These are phyloP conservation scores for Muschampia staudingeri DNA, from an alignment of 2,888 invertebrate species.

Conservation along the genomic window DNA sequence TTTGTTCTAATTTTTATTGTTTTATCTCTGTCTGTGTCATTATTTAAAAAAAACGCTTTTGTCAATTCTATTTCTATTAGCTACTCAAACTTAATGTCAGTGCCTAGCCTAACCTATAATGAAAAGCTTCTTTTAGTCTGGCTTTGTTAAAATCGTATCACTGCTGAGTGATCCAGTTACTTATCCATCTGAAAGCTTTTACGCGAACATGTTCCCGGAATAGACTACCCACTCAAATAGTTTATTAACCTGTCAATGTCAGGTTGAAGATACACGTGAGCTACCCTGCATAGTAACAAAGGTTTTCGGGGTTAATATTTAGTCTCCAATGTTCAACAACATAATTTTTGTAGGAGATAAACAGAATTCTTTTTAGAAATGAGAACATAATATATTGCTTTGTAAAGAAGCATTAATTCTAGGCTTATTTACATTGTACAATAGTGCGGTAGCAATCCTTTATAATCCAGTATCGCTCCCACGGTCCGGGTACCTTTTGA, in stretches of 20 bases:
- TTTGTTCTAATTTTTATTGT: no score
- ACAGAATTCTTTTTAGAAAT: neutral
- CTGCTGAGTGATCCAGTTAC: neutral
- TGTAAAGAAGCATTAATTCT: neutral
- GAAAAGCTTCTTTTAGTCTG: no score
- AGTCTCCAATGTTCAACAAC: neutral
- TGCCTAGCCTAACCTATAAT: no score
- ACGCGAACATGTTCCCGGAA: neutral
- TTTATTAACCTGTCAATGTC: slow-evolving; percentile 6
- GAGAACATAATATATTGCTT: neutral
- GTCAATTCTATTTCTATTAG: no score
- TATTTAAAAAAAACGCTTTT: no score
- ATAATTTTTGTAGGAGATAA: neutral
- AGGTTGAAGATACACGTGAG: neutral
- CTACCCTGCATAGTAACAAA: neutral
- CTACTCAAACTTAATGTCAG: no score
- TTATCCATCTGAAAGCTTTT: neutral
- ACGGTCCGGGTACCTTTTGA: no score
- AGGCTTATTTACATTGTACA: neutral
- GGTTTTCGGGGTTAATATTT: neutral
- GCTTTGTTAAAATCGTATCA: no score
- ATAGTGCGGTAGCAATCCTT: no score
- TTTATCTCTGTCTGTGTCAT: no score
- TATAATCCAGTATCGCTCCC: no score
- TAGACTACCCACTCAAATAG: neutral